Percentiles rank a stretch among this genome's conserved stretches.
Evolutionary conservation across 2,888 invertebrate genomes (phyloP).

Genomic region (Volucella zonaria): DNA sequence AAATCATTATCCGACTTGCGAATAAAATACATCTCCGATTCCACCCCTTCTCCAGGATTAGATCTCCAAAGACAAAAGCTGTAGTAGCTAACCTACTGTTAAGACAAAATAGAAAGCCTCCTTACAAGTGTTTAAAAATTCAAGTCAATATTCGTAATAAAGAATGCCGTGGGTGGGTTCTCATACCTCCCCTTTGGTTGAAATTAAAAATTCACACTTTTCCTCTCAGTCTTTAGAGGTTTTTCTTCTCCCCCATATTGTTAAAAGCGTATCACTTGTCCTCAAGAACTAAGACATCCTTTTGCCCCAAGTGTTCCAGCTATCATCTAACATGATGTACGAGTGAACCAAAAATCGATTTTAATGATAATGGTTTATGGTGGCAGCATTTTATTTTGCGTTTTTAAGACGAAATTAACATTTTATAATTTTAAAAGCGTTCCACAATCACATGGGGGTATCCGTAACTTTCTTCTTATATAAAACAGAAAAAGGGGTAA

Average conservation of each 20-base stretch:
- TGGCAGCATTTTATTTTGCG: conserved; percentile 35
- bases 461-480: not conserved
- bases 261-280: conserved; percentile 24
- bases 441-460: conserved; percentile 41
- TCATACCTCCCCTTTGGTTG: not conserved
- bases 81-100: not conserved
- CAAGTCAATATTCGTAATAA: not conserved
- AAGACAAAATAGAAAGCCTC: conserved; percentile 4
- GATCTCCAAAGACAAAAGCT: not conserved
- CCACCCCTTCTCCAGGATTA: too few relatives aligned
- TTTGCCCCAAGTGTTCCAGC: conserved; percentile 32
- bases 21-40: too few relatives aligned
- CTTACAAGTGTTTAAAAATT: conserved; percentile 4
- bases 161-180: not conserved
- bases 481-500: conserved; percentile 14
- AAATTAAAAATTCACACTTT: conserved; percentile 59
- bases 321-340: conserved; percentile 32
- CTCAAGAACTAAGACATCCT: conserved; percentile 15
- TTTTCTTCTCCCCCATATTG: not conserved
- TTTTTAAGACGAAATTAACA: conserved; percentile 73
- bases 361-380: conserved; percentile 26
- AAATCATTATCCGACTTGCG: too few relatives aligned
- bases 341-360: conserved; percentile 25
- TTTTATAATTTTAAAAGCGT: conserved; percentile 75
- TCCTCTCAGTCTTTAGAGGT: conserved; percentile 14